Percentiles rank a stretch among this genome's conserved stretches.
phyloP scores from a whole-genome alignment of 2,888 invertebrate species.

The Eilema depressum region DNA sequence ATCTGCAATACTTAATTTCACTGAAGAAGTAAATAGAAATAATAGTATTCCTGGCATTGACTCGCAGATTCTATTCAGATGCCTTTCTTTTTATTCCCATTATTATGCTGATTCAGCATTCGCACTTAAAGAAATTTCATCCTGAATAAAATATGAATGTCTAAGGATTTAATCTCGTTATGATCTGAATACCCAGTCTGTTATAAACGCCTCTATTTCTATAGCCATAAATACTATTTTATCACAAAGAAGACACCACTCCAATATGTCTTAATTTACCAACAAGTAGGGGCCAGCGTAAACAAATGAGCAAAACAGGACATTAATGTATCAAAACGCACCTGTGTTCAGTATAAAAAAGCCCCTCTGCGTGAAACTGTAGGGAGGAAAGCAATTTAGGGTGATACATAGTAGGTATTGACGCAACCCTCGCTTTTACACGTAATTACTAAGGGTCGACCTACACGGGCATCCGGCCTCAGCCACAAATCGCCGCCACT shows the following conservation, averaged over 20 bases:
- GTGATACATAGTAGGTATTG: constrained; percentile 69
- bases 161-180: not conserved
- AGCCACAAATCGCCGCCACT: no score
- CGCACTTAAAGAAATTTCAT: constrained; percentile 15
- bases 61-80: not conserved
- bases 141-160: constrained; percentile 22
- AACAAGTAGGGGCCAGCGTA: constrained; percentile 29
- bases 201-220: not conserved
- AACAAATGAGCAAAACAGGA: constrained; percentile 40
- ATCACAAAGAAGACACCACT: not conserved
- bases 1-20: not conserved
- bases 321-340: constrained; percentile 59
- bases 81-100: constrained; percentile 30
- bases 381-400: constrained; percentile 79
- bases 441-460: constrained; percentile 60
- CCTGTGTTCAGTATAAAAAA: constrained; percentile 67
- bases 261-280: constrained; percentile 12
- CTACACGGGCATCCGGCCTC: not conserved
- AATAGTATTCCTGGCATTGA: not conserved
- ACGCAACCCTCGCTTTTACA: constrained; percentile 56
- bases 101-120: not conserved
- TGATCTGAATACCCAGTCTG: not conserved
- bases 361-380: constrained; percentile 56
- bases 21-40: not conserved
- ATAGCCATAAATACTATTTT: not conserved